phyloP scores from a whole-genome alignment of 2,113 vertebrate genomes.

The Oncorhynchus clarkii region DNA sequence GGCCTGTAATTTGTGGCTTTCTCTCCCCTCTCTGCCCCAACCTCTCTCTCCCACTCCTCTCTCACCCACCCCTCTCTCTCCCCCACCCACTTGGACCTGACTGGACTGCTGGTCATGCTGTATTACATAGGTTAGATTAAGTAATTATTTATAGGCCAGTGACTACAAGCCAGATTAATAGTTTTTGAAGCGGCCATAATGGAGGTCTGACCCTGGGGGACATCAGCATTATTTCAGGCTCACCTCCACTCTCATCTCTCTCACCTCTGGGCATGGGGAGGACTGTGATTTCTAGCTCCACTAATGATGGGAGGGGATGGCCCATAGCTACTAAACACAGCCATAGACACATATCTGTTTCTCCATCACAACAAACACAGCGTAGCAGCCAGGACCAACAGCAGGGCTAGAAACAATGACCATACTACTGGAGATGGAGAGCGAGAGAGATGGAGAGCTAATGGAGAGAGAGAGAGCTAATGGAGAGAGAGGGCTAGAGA shows the following conservation, averaged over 20 bases:
- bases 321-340: conserved; percentile 23
- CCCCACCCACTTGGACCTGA: conserved; percentile 74
- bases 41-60: conserved; percentile 30
- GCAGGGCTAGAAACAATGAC: neutral
- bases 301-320: conserved; percentile 61
- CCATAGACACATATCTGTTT: conserved; percentile 6
- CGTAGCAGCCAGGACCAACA: neutral
- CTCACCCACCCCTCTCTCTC: conserved; percentile 18
- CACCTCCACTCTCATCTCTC: conserved; percentile 84
- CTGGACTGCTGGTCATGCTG: conserved; percentile 78
- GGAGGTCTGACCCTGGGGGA: conserved; percentile 86
- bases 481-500: too few species aligned
- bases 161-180: conserved; percentile 92
- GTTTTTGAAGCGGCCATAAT: conserved; percentile 91
- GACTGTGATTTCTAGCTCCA: conserved; percentile 84
- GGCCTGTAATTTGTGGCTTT: conserved; percentile 70
- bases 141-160: conserved; percentile 88
- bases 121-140: conserved; percentile 82
- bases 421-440: neutral
- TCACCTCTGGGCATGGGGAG: conserved; percentile 84
- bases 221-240: conserved; percentile 91
- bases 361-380: conserved; percentile 13
- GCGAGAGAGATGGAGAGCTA: too few species aligned
- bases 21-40: conserved; percentile 8
- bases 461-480: too few species aligned